Evolutionary conservation across 2,888 invertebrate genomes (phyloP).

Genomic region (Caenorhabditis zanzibari): DNA sequence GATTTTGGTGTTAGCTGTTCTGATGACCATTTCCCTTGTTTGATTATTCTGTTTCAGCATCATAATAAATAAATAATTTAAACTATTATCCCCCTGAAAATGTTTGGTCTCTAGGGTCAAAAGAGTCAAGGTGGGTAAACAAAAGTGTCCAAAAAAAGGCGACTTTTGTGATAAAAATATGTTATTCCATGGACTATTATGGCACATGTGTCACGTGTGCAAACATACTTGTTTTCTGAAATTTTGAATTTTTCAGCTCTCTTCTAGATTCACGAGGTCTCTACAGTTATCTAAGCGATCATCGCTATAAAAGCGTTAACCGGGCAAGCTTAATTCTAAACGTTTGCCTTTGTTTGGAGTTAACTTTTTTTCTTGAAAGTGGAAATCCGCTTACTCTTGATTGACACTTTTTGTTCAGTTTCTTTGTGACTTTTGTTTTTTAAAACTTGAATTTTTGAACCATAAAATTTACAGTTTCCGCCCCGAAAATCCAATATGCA

Average conservation of each 20-base stretch:
- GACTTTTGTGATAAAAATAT: slow-evolving; percentile 40
- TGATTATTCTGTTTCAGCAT: not conserved
- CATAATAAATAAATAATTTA: not conserved
- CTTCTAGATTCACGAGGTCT: slow-evolving; percentile 53
- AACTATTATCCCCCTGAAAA: not conserved
- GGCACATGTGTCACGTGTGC: slow-evolving; percentile 36
- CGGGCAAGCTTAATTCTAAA: not conserved
- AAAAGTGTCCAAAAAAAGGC: slow-evolving; percentile 14
- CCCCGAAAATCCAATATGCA: slow-evolving; percentile 36
- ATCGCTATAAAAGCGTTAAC: slow-evolving; percentile 29
- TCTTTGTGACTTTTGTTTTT: not conserved
- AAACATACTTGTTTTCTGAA: slow-evolving; percentile 32
- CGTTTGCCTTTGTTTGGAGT: slow-evolving; percentile 10
- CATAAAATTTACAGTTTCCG: slow-evolving; percentile 40
- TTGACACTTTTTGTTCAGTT: slow-evolving; percentile 11
- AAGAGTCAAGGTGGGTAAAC: slow-evolving; percentile 23
- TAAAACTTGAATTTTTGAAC: not conserved
- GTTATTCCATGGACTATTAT: slow-evolving; percentile 32
- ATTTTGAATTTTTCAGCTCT: slow-evolving; percentile 19
- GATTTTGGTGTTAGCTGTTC: slow-evolving; percentile 33
- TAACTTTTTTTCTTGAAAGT: not conserved
- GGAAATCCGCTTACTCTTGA: not conserved
- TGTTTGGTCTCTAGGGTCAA: slow-evolving; percentile 22
- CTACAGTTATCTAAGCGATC: slow-evolving; percentile 52
- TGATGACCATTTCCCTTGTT: slow-evolving; percentile 40